Base-by-base conservation (phyloP, 2,888 invertebrate species). In the Eupithecia subumbrata region DNA sequence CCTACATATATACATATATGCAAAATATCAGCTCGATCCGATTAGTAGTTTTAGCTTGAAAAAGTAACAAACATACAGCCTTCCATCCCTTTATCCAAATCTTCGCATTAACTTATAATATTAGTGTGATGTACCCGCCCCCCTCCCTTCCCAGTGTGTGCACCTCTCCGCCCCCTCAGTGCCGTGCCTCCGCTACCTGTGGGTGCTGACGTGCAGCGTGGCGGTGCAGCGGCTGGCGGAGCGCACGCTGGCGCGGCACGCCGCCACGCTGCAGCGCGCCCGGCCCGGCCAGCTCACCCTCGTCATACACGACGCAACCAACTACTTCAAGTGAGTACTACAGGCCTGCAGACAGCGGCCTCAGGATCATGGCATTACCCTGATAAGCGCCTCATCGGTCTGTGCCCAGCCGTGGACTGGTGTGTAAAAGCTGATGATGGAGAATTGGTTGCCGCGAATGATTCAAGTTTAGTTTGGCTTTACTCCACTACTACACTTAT, bases 261-360 rank as follows among this genome's bases (percentile, higher is more conserved):
- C 14, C n/a, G 43, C 43, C n/a, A 11, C 40, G 40, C n/a, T 7
- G 22, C 40, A 5, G 43, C 67, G 67, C 67, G 12, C 22, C 0
- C n/a, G 4, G 1, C n/a, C 37, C 67, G 37, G n/a, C 4, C 67
- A 67, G 43, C 37, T 67, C 22, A 40, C 37, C 4, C 2, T 67
- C n/a, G 18, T 67, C 12, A 40, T 67, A 4, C 12, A 40, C 40
- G 67, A 67, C 22, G 12, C 22, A 3, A 9, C 40, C 12, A 5
- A n/a, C 40, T 40, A 43, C 67, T 43, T 67, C 22, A 67, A 67
- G 67, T 67, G 67, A 43, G 67, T n/a, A 16, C 43, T 14, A 43
- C 43, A 12, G 12, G 12, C 43, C 2, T 14, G 43, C 43, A 0
- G 43, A 2, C 43, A 43, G 43, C n/a, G n/a, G n/a, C n/a, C n/a